Evolutionary conservation across 1,140 invertebrate species (phyloP).

Genomic region (Pararge aegeria): DNA sequence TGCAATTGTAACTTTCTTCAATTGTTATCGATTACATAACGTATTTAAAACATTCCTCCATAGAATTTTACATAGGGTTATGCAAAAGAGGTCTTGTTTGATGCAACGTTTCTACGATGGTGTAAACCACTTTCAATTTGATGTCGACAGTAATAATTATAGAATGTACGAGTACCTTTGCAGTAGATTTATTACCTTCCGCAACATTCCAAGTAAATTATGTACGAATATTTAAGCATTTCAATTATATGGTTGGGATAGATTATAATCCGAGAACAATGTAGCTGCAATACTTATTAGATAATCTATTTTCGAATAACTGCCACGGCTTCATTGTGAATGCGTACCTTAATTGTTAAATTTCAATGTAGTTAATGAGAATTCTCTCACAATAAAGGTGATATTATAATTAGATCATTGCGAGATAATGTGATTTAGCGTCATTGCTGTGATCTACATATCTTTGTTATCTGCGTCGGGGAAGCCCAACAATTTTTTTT

Average conservation of each 20-base stretch:
- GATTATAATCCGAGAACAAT: constrained; percentile 3
- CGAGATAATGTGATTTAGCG: too few relatives aligned
- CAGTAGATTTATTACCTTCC: constrained; percentile 12
- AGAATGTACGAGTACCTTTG: constrained; percentile 12
- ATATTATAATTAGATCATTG: too few relatives aligned
- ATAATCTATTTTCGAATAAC: neutral
- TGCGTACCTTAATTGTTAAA: too few relatives aligned
- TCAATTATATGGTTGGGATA: neutral
- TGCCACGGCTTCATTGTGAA: neutral
- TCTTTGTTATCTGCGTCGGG: too few relatives aligned
- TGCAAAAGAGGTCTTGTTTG: constrained; percentile 28
- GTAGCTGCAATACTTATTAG: neutral
- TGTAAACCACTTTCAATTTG: constrained; percentile 37
- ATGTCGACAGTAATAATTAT: constrained; percentile 16
- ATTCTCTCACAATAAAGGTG: too few relatives aligned
- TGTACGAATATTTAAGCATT: neutral
- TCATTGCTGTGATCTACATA: too few relatives aligned
- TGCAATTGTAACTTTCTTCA: constrained; percentile 37
- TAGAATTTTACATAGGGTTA: constrained; percentile 30
- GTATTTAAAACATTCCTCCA: constrained; percentile 8
- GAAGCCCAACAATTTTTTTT: too few relatives aligned
- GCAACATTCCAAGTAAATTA: constrained; percentile 8
- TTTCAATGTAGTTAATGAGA: too few relatives aligned
- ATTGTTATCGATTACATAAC: constrained; percentile 30
- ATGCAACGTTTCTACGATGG: constrained; percentile 22